Conservation (phyloP, 2,888 invertebrate genomes). For the Asteroscopus sphinx region DNA sequence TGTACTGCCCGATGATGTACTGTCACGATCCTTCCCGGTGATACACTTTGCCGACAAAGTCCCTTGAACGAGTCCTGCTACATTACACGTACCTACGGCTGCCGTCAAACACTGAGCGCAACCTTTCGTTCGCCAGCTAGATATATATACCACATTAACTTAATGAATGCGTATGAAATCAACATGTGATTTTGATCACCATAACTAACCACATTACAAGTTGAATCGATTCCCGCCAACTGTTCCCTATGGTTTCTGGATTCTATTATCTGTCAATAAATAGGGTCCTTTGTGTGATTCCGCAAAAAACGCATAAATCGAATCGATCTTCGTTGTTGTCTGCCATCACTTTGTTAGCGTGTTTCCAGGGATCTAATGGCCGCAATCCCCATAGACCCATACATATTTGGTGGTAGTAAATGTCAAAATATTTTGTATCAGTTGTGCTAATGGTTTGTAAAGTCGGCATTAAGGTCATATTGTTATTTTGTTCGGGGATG, state of each 20-base stretch:
- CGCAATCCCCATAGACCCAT: slow-evolving; percentile 82
- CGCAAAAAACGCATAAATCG: slow-evolving; percentile 88
- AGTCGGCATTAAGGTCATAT: slow-evolving; percentile 80
- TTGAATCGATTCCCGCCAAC: slow-evolving; percentile 81
- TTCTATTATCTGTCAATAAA: slow-evolving; percentile 87
- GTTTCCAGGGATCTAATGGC: slow-evolving; percentile 73
- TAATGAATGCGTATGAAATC: slow-evolving; percentile 71
- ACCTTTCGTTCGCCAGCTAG: slow-evolving; percentile 37
- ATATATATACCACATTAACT: slow-evolving; percentile 59
- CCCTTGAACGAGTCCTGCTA: too few relatives aligned
- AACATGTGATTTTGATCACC: slow-evolving; percentile 88
- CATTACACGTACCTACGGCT: too few relatives aligned
- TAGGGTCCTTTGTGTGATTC: slow-evolving; percentile 81
- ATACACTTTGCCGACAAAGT: too few relatives aligned
- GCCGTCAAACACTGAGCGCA: too few relatives aligned
- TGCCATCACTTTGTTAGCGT: slow-evolving; percentile 77
- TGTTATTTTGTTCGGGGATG: slow-evolving; percentile 77
- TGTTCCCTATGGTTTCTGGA: slow-evolving; percentile 75
- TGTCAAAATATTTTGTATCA: slow-evolving; percentile 89
- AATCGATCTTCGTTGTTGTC: slow-evolving; percentile 87
- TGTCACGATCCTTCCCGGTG: too few relatives aligned
- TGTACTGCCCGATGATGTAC: too few relatives aligned
- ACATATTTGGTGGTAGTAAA: slow-evolving; percentile 80
- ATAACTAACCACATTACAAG: slow-evolving; percentile 86
- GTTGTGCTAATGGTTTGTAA: slow-evolving; percentile 86